Conservation (phyloP, 2,113 vertebrate species). For the Daphoenositta chrysoptera region DNA sequence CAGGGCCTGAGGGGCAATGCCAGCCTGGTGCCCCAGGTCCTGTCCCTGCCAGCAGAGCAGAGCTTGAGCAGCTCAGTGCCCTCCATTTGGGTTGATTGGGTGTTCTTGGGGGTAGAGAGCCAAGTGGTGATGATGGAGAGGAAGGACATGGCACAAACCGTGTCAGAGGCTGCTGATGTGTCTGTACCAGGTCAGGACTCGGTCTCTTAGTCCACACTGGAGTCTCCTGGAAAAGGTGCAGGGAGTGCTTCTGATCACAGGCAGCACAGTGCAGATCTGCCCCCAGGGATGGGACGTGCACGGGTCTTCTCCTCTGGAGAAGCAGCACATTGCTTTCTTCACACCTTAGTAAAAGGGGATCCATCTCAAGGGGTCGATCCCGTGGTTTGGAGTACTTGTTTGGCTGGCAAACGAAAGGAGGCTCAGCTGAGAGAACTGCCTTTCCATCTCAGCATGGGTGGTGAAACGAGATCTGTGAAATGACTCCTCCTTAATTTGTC, state of each 20-base stretch:
- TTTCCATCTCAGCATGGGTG: neutral
- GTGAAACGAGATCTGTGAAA: neutral
- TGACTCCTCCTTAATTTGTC: neutral
- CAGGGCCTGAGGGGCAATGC: neutral
- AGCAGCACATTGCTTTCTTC: neutral
- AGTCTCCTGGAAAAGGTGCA: neutral
- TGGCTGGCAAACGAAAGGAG: neutral
- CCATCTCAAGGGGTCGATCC: neutral
- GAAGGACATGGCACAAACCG: rapidly evolving
- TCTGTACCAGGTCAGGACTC: neutral
- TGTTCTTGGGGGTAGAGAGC: neutral
- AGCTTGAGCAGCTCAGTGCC: neutral
- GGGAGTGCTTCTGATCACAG: neutral
- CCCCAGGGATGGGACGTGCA: neutral
- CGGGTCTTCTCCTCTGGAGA: neutral
- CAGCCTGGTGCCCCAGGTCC: neutral
- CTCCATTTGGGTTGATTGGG: neutral
- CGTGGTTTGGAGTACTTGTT: neutral
- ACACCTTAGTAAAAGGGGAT: neutral
- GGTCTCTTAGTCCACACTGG: rapidly evolving
- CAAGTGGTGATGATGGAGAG: neutral
- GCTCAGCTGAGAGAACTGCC: neutral
- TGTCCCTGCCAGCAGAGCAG: neutral
- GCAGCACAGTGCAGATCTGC: neutral
- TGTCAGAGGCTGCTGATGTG: neutral